Conservation (phyloP, 2,888 invertebrate genomes). For the Marasmarcha lunaedactyla region DNA sequence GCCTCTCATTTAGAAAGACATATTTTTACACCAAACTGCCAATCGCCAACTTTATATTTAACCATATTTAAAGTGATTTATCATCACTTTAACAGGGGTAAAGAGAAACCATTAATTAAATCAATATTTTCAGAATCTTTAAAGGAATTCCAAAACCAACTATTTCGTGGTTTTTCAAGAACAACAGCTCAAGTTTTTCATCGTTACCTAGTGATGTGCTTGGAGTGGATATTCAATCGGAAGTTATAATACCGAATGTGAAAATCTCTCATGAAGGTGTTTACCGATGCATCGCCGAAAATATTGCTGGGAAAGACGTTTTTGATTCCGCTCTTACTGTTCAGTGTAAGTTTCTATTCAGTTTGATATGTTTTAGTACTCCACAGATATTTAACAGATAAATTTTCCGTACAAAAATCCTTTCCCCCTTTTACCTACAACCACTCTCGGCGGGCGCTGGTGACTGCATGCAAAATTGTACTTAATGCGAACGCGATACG, state of each 20-base stretch:
- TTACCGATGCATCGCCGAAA: conserved; percentile 44
- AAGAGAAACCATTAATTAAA: too few relatives aligned
- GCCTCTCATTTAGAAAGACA: too few relatives aligned
- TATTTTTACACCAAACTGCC: too few relatives aligned
- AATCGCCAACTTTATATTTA: too few relatives aligned
- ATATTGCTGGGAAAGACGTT: conserved; percentile 36
- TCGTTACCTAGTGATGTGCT: conserved; percentile 17
- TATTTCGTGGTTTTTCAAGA: conserved; percentile 33
- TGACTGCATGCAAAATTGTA: too few relatives aligned
- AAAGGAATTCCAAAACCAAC: conserved; percentile 40
- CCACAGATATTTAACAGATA: conserved; percentile 3
- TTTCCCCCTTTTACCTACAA: too few relatives aligned
- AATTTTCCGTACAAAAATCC: too few relatives aligned
- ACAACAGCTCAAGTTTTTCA: neutral
- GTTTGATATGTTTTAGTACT: too few relatives aligned
- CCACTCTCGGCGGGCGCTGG: too few relatives aligned
- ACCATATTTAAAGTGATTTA: too few relatives aligned
- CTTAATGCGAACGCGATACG: too few relatives aligned
- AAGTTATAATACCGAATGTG: conserved; percentile 26
- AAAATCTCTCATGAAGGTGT: conserved; percentile 29
- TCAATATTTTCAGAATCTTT: conserved; percentile 25
- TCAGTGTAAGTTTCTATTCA: conserved; percentile 53
- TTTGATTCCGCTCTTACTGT: conserved; percentile 33
- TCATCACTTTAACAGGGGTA: too few relatives aligned
- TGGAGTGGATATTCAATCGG: conserved; percentile 12